Conservation (phyloP, 2,797 vertebrate species). For the Steatocranus sp. region DNA sequence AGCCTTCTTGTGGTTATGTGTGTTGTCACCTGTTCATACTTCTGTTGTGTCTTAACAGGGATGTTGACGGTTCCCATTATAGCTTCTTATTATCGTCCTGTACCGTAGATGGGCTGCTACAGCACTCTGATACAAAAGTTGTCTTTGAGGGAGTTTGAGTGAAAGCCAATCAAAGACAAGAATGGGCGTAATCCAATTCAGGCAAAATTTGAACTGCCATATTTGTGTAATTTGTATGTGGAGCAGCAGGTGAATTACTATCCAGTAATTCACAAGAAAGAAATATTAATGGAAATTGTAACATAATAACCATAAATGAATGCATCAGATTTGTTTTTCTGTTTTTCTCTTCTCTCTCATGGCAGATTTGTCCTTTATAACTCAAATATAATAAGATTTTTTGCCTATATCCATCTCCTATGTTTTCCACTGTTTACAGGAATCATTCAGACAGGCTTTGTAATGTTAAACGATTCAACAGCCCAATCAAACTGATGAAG, state of each 20-base stretch:
- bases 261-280: background rate
- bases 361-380: background rate
- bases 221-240: background rate
- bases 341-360: background rate
- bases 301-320: background rate
- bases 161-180: background rate
- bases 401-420: background rate
- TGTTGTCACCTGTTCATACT: conserved; percentile 89
- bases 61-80: conserved; percentile 81
- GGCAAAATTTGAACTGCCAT: background rate
- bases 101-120: background rate
- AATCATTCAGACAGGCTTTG: background rate
- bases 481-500: background rate
- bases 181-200: background rate
- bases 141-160: background rate
- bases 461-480: background rate
- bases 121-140: background rate
- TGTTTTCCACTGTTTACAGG: background rate
- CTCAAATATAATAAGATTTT: background rate
- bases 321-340: background rate
- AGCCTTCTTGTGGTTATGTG: conserved; percentile 89
- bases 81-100: conserved; percentile 71
- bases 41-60: conserved; percentile 90
- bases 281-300: background rate
- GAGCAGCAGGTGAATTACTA: background rate